Evolutionary conservation across 2,888 invertebrate species (phyloP).

Genomic region (Atethmia centrago): DNA sequence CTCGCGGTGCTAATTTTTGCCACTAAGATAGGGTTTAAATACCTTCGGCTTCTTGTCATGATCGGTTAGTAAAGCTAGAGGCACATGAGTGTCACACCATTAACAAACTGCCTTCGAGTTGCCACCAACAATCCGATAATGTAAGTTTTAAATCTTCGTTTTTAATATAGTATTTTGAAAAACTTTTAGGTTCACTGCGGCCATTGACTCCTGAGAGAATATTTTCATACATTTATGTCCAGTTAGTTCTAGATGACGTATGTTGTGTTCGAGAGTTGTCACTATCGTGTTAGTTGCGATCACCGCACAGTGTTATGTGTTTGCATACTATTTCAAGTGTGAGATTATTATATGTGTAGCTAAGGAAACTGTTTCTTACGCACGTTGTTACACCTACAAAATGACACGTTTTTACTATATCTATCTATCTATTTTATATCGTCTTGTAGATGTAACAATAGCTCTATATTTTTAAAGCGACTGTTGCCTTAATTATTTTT

Average conservation of each 20-base stretch:
- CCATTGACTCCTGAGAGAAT: slow-evolving; percentile 63
- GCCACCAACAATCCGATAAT: slow-evolving; percentile 52
- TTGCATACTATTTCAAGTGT: slow-evolving; percentile 66
- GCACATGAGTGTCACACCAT: slow-evolving; percentile 73
- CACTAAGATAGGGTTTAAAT: slow-evolving; percentile 67
- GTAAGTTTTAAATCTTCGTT: slow-evolving; percentile 51
- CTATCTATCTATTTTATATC: slow-evolving; percentile 18
- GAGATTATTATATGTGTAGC: slow-evolving; percentile 76
- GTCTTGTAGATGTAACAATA: slow-evolving; percentile 75
- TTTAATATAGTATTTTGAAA: slow-evolving; percentile 53
- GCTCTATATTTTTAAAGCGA: slow-evolving; percentile 67
- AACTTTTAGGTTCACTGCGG: slow-evolving; percentile 59
- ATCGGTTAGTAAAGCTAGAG: slow-evolving; percentile 72
- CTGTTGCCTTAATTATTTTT: slow-evolving; percentile 85
- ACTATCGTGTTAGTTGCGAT: slow-evolving; percentile 61
- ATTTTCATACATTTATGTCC: slow-evolving; percentile 59
- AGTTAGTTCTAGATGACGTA: slow-evolving; percentile 57
- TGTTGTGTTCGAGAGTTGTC: slow-evolving; percentile 63
- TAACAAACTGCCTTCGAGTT: slow-evolving; percentile 59
- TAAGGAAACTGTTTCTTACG: slow-evolving; percentile 72
- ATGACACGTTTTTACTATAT: background rate
- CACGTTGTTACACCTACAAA: slow-evolving; percentile 72
- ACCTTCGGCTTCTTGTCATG: slow-evolving; percentile 56
- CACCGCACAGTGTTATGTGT: slow-evolving; percentile 46
- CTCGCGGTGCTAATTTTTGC: slow-evolving; percentile 77